Base-by-base conservation (phyloP, 2,797 vertebrate species). In the Hippocampus kuda region DNA sequence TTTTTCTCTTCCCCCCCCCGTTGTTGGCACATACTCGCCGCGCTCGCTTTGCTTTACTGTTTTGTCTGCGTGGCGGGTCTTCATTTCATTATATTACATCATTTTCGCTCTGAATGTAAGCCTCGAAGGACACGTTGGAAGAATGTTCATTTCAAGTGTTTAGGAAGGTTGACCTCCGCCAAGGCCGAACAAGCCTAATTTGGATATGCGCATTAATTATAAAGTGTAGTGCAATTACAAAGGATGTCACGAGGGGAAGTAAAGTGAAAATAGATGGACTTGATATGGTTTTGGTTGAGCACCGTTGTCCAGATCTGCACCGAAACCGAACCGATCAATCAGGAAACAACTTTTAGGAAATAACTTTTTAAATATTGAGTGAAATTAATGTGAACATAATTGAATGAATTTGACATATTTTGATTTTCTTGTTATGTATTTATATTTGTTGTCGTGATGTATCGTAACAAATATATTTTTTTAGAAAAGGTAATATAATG, bases 11-110 rank as follows among this genome's bases (percentile, higher is more conserved):
- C 34, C 1, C 0, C 34, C 34, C 34, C 63, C 72, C 76, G 63
- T 71, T 79, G 73, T 85, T 81, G 79, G 75, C 77, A 75, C 81
- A 76, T 74, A 75, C 70, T 80, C 72, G 63, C 12, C 71, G 78
- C 71, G 24, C 22, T 64, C 7, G 41, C n/a, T 26, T 44, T 15
- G 22, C 62, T 10, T 70, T 71, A 49, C 68, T 75, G 69, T 83
- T 84, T 80, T 72, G 84, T 84, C 82, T 86, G 67, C 30, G 72
- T 66, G 64, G 51, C 67, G 72, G 84, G 75, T 56, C 67, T 70
- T 2, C 10, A 11, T 27, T 27, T 48, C 27, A 8, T 46, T 57
- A 41, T 7, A 38, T 60, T 7, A 24, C 34, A 2, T 20, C 16
- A 13, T 63, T 41, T 60, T 46, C 2, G 3, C 62, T 56, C 16